Conservation (phyloP, 2,113 vertebrate species). For the Morone saxatilis region DNA sequence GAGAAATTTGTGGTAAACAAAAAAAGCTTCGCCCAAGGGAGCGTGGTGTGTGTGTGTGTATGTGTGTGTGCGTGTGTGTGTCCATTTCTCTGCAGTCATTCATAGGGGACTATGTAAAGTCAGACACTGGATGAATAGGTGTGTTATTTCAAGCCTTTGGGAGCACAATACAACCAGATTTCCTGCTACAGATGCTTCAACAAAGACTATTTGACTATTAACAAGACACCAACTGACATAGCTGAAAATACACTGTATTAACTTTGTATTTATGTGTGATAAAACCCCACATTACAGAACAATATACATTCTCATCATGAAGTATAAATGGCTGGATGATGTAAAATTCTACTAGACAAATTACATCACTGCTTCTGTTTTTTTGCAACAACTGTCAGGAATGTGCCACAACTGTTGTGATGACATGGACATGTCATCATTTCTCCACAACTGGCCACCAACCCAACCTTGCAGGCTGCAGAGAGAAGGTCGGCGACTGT, state of each 20-base stretch:
- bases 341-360: not conserved
- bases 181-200: slow-evolving; percentile 26
- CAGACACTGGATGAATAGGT: slow-evolving; percentile 24
- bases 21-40: slow-evolving; percentile 31
- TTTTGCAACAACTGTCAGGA: slow-evolving; percentile 1
- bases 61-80: not conserved
- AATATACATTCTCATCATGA: not conserved
- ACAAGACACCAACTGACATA: not conserved
- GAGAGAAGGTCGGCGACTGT: slow-evolving; percentile 89
- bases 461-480: slow-evolving; percentile 91
- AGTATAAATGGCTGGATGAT: not conserved
- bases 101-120: slow-evolving; percentile 10
- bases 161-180: slow-evolving; percentile 5
- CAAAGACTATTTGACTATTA: slow-evolving; percentile 10
- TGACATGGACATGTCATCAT: slow-evolving; percentile 18
- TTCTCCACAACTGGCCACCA: slow-evolving; percentile 22
- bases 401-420: not conserved
- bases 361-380: not conserved
- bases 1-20: slow-evolving; percentile 37
- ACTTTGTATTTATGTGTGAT: not conserved
- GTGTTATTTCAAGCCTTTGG: slow-evolving; percentile 23
- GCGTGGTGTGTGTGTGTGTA: not conserved
- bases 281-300: not conserved
- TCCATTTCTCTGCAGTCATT: slow-evolving; percentile 6
- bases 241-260: not conserved